A percentile compares a stretch with the other conserved stretches of the same genome.
phyloP scores from a whole-genome alignment of 2,797 vertebrate species.

The Poeciliopsis presidionis region DNA sequence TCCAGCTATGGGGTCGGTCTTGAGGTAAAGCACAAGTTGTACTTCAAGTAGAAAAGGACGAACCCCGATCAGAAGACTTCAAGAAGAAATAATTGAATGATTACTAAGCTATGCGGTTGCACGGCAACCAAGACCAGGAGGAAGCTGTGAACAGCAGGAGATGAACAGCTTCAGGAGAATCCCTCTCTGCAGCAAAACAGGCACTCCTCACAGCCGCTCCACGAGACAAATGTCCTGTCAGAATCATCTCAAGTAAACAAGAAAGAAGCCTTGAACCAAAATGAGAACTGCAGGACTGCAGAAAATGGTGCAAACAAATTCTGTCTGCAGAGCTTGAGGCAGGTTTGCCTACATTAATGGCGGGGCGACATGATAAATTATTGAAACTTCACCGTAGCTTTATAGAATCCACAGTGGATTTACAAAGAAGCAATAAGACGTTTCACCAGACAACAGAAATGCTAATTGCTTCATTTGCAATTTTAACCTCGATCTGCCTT shows the following conservation, averaged over 20 bases:
- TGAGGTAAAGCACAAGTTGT: background rate
- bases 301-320: background rate
- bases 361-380: background rate
- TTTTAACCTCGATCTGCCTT: background rate
- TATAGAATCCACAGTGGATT: background rate
- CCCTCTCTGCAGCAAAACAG: background rate
- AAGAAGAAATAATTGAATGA: background rate
- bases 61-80: background rate
- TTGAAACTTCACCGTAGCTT: background rate
- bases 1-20: slow-evolving; percentile 20
- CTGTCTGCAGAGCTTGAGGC: background rate
- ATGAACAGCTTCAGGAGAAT: background rate
- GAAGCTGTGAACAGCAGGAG: background rate
- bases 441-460: background rate
- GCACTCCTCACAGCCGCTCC: background rate
- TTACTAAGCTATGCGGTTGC: background rate
- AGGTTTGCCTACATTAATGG: background rate
- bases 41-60: background rate
- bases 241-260: background rate
- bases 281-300: background rate
- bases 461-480: background rate
- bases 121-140: background rate
- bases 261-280: background rate
- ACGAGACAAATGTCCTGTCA: background rate
- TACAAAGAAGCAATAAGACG: background rate